Conservation (phyloP, 2,888 invertebrate genomes). For the Ectobius pallidus region DNA sequence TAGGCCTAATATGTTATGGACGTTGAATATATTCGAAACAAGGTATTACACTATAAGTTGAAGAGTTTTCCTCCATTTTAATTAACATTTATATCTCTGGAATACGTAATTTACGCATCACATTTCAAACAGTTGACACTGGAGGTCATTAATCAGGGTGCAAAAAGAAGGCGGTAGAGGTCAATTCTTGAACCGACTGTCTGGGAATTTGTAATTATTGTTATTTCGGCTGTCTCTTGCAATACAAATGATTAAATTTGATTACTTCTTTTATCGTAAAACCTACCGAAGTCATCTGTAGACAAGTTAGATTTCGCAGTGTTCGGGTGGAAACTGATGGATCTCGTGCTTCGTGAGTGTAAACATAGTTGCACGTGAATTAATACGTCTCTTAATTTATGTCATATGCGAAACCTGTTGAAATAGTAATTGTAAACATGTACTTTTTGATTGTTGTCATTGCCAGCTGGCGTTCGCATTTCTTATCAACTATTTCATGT, state of each 20-base stretch:
- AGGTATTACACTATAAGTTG: not conserved
- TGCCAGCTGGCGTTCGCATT: too few relatives aligned
- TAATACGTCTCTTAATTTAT: too few relatives aligned
- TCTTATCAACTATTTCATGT: too few relatives aligned
- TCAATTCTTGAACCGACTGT: slow-evolving; percentile 35
- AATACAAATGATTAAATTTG: not conserved
- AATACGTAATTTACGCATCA: not conserved
- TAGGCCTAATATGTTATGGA: slow-evolving; percentile 25
- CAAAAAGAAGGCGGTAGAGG: slow-evolving; percentile 41
- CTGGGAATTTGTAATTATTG: not conserved
- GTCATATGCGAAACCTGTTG: too few relatives aligned
- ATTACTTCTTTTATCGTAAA: not conserved
- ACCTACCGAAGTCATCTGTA: too few relatives aligned
- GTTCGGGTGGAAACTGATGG: too few relatives aligned
- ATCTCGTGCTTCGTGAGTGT: too few relatives aligned
- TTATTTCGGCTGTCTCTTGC: not conserved
- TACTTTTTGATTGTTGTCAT: too few relatives aligned
- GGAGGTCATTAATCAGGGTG: slow-evolving; percentile 33
- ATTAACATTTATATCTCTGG: too few relatives aligned
- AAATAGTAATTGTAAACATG: too few relatives aligned
- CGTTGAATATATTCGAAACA: slow-evolving; percentile 15
- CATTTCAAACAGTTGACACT: slow-evolving; percentile 21
- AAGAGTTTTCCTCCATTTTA: not conserved
- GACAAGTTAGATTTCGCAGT: too few relatives aligned
- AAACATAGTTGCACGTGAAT: too few relatives aligned